Percentiles rank a stretch among this genome's conserved stretches.
phyloP scores from a whole-genome alignment of 2,797 vertebrate genomes.

The Phaenicophaeus curvirostris region DNA sequence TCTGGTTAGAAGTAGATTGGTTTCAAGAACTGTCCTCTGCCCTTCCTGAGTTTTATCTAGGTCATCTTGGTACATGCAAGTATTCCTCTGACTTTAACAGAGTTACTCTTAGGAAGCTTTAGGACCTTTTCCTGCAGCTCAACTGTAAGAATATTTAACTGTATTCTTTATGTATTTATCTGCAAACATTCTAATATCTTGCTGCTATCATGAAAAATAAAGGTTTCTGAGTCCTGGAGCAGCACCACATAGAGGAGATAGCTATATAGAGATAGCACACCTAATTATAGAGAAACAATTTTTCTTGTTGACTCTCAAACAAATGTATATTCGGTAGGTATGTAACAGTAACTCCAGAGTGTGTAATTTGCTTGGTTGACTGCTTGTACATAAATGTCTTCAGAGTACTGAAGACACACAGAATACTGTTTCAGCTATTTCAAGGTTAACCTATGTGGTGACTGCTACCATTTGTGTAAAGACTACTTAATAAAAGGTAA shows the following conservation, averaged over 20 bases:
- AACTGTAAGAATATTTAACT: background rate
- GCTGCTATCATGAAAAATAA: background rate
- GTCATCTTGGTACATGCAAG: background rate
- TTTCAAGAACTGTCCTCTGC: background rate
- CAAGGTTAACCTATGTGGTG: background rate
- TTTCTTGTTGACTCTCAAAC: background rate
- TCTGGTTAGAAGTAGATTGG: slow-evolving; percentile 23
- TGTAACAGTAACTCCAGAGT: background rate
- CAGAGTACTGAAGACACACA: too few species aligned
- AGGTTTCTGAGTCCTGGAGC: background rate
- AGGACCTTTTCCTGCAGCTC: background rate
- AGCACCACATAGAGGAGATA: background rate
- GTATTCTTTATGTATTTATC: background rate
- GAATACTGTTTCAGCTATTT: background rate
- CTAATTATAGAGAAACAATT: background rate
- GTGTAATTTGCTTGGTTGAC: background rate
- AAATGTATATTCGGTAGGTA: background rate
- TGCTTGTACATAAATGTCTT: background rate
- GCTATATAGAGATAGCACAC: background rate
- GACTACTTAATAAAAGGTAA: background rate
- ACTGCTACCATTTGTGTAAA: background rate
- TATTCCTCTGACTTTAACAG: background rate
- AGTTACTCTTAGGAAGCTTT: background rate
- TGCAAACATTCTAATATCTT: background rate
- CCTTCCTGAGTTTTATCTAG: background rate